phyloP scores from a whole-genome alignment of 92 coral and sea anemone species.

The Montipora capitata region DNA sequence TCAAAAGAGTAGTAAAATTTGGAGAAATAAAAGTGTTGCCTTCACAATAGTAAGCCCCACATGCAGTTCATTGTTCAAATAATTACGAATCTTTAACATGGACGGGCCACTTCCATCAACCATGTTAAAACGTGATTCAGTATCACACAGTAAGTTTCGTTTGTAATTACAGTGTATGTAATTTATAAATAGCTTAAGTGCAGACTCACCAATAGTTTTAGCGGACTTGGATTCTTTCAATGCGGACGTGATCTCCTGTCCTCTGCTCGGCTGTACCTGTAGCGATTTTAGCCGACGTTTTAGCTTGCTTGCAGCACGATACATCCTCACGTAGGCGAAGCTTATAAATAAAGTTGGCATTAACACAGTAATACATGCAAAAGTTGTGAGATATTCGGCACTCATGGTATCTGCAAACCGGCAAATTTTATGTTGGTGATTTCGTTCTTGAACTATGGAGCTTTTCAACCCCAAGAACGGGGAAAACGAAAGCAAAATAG shows the following conservation, averaged over 20 bases:
- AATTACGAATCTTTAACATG: no score
- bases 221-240: conserved; percentile 69
- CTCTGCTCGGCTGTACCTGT: conserved; percentile 21
- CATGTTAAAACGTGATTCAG: no score
- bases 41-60: no score
- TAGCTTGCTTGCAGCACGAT: conserved; percentile 46
- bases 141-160: no score
- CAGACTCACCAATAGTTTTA: conserved; percentile 67
- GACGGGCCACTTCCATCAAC: no score
- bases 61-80: no score
- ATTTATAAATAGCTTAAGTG: background rate
- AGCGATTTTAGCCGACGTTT: conserved; percentile 30
- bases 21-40: no score
- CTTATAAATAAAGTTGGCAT: conserved; percentile 67
- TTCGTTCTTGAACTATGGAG: conserved; percentile 36
- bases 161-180: no score
- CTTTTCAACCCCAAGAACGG: conserved; percentile 48
- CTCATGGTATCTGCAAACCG: conserved; percentile 73
- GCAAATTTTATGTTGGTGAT: conserved; percentile 47
- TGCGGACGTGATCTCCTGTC: conserved; percentile 4
- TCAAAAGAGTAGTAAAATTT: no score
- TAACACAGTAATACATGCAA: conserved; percentile 37
- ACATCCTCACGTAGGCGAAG: conserved; percentile 57
- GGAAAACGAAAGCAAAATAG: conserved; percentile 48
- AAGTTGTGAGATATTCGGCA: conserved; percentile 38